A percentile compares a stretch with the other conserved stretches of the same genome.
These are phyloP conservation scores for Nesoenas mayeri DNA, from an alignment of 2,113 vertebrate species.

Conservation along the genomic window DNA sequence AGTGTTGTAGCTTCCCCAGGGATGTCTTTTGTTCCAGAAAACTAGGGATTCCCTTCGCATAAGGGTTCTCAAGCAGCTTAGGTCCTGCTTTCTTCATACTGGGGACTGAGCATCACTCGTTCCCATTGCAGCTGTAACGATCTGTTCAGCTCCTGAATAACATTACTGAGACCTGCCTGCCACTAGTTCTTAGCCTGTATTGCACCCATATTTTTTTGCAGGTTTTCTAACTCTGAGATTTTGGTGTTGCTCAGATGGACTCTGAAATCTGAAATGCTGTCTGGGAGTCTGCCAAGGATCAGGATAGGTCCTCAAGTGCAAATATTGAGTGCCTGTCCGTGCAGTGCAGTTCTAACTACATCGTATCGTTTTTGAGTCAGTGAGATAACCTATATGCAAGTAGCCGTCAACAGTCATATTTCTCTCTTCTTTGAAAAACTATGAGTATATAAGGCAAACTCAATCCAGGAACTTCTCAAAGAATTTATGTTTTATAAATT, in stretches of 20 bases:
- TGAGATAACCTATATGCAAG: not conserved
- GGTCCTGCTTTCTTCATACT: not conserved
- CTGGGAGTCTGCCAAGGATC: not conserved
- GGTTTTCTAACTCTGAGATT: not conserved
- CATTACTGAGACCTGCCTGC: fast-evolving
- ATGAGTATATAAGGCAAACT: not conserved
- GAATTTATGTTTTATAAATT: not conserved
- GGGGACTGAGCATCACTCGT: not conserved
- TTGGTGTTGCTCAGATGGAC: not conserved
- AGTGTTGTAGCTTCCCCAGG: not conserved
- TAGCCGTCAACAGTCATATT: not conserved
- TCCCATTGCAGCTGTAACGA: not conserved
- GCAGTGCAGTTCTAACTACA: not conserved
- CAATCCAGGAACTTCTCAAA: not conserved
- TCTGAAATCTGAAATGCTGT: not conserved
- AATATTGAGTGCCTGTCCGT: fast-evolving
- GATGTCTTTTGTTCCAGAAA: not conserved
- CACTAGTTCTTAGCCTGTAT: not conserved
- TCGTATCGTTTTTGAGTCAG: not conserved
- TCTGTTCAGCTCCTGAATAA: not conserved
- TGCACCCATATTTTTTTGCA: not conserved
- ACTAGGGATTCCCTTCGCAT: not conserved
- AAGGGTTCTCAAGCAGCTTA: not conserved
- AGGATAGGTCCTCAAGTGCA: not conserved
- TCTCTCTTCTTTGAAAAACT: not conserved